A percentile compares a stretch with the other conserved stretches of the same genome.
Conservation (phyloP, 2,113 vertebrate species). For the Sander vitreus region DNA sequence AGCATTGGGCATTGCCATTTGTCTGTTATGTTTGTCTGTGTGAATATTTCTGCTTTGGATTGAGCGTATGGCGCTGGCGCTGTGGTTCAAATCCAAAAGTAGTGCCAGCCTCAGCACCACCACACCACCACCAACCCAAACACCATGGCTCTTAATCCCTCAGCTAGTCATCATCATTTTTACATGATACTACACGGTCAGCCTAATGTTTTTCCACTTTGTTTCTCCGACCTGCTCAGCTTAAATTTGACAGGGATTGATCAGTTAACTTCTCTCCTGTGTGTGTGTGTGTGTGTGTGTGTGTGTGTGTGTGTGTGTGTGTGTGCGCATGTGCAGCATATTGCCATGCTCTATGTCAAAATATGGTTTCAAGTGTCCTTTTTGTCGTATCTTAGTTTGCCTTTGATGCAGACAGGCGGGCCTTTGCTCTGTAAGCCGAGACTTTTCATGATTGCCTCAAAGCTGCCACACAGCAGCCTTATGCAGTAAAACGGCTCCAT, state of each 20-base stretch:
- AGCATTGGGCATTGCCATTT: background rate
- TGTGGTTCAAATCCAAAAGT: constrained; percentile 34
- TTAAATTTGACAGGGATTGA: background rate
- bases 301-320: too few species aligned
- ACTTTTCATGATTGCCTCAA: constrained; percentile 52
- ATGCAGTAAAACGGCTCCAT: constrained; percentile 64
- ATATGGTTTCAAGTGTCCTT: constrained; percentile 74
- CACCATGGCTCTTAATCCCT: background rate
- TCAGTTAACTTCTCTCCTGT: constrained; percentile 6
- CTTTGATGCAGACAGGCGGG: constrained; percentile 42
- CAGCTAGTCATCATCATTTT: constrained; percentile 5
- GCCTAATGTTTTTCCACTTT: background rate
- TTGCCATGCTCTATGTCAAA: constrained; percentile 21
- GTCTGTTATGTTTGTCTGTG: constrained; percentile 6
- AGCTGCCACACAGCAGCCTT: constrained; percentile 63
- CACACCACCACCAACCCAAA: constrained; percentile 3
- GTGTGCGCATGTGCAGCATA: background rate
- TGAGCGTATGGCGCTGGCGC: constrained; percentile 75
- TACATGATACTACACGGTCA: background rate
- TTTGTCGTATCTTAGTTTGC: constrained; percentile 32
- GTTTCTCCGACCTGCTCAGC: too few species aligned
- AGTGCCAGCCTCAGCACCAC: constrained; percentile 4
- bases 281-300: background rate
- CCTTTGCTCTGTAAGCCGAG: constrained; percentile 28
- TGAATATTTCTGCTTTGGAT: constrained; percentile 35